These are phyloP conservation scores for Scatophagus argus DNA, from an alignment of 2,113 vertebrate genomes.

Conservation along the genomic window DNA sequence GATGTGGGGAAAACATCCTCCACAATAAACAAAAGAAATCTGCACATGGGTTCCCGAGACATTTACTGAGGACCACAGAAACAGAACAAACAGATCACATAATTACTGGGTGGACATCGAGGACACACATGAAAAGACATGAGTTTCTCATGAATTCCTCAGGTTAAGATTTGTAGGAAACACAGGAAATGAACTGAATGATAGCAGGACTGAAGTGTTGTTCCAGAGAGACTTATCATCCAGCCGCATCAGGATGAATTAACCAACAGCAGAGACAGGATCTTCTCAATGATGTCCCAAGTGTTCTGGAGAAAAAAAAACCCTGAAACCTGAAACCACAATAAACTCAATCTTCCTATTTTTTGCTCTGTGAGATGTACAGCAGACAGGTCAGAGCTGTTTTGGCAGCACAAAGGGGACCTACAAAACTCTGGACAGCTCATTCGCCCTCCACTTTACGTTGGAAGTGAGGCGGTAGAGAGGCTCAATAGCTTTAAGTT, in stretches of 20 bases:
- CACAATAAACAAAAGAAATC: not conserved
- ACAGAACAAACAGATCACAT: not conserved
- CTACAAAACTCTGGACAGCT: too few species aligned
- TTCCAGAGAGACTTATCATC: conserved; percentile 3
- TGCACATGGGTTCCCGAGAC: not conserved
- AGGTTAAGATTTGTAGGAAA: not conserved
- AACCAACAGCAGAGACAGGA: not conserved
- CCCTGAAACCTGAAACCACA: not conserved
- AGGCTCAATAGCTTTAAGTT: too few species aligned
- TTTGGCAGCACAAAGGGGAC: too few species aligned
- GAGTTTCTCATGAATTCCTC: not conserved
- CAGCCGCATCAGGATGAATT: conserved; percentile 5
- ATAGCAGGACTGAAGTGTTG: not conserved
- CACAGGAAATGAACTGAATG: not conserved
- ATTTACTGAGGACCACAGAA: not conserved
- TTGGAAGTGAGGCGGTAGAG: too few species aligned
- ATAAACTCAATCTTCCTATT: too few species aligned
- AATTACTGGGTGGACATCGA: not conserved
- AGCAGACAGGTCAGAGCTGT: too few species aligned
- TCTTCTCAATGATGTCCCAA: not conserved
- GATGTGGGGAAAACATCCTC: too few species aligned
- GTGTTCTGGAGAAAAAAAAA: too few species aligned
- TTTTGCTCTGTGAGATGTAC: too few species aligned
- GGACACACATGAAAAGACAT: not conserved
- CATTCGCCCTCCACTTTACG: too few species aligned